Evolutionary conservation across 1,140 invertebrate genomes (phyloP).

Genomic region (Drosophila yakuba): DNA sequence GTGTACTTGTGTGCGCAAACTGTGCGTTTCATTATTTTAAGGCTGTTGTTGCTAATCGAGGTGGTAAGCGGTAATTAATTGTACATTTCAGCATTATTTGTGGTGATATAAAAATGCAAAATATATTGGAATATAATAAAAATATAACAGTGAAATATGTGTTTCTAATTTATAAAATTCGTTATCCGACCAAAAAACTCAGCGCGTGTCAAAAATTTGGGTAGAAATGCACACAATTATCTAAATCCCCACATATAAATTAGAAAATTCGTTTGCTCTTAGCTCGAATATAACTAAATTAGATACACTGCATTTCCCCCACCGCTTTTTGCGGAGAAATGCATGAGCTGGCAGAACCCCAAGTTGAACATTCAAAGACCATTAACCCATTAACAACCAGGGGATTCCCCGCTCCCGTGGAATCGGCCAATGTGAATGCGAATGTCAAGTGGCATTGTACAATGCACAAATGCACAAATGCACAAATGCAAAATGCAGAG

Average conservation of each 20-base stretch:
- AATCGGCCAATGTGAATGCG: constrained; percentile 37
- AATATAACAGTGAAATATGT: not conserved
- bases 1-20: constrained; percentile 10
- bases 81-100: not conserved
- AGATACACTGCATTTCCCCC: not conserved
- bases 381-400: constrained; percentile 41
- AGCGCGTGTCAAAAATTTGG: no score
- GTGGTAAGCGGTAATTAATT: not conserved
- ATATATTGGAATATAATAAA: not conserved
- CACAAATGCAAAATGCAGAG: constrained; percentile 24
- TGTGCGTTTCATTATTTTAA: constrained; percentile 1
- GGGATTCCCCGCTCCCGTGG: constrained; percentile 1
- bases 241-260: not conserved
- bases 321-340: constrained; percentile 9
- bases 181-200: no score
- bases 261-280: not conserved
- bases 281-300: not conserved
- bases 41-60: not conserved
- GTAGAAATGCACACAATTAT: not conserved
- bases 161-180: not conserved
- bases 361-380: constrained; percentile 41
- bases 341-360: constrained; percentile 12
- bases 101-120: not conserved
- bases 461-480: constrained; percentile 27
- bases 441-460: constrained; percentile 68